Conservation (phyloP, 2,888 invertebrate species). For the Drosophila dives region DNA sequence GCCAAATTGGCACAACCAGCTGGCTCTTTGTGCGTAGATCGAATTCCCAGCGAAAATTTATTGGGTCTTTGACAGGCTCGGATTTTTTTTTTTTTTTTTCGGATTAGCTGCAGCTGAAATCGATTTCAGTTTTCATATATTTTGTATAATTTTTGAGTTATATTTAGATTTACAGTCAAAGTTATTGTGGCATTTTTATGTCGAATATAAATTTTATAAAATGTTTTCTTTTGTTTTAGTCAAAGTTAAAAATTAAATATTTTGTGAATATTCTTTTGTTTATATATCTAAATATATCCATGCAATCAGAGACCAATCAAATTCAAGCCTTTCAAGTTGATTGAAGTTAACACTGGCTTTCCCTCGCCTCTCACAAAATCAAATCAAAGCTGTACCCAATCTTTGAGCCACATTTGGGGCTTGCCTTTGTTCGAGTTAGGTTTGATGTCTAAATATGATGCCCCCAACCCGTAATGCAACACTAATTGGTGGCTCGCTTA, state of each 20-base stretch:
- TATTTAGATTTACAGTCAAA: background rate
- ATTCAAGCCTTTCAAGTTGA: background rate
- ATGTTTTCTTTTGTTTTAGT: too few relatives aligned
- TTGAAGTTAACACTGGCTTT: background rate
- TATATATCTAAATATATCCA: background rate
- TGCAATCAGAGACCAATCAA: background rate
- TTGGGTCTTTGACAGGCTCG: conserved; percentile 14
- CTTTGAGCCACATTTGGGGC: background rate
- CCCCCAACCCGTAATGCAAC: conserved; percentile 12
- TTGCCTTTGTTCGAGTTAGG: background rate
- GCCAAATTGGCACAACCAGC: conserved; percentile 42
- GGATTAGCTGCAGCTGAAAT: conserved; percentile 9
- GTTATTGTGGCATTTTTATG: background rate
- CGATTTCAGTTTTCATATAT: conserved; percentile 22
- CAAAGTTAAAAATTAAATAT: background rate
- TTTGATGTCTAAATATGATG: conserved; percentile 4
- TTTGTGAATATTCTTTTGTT: background rate
- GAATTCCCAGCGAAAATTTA: conserved; percentile 18
- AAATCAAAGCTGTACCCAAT: background rate
- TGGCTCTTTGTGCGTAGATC: conserved; percentile 5
- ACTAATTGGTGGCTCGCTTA: conserved; percentile 23
- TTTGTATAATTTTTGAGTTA: background rate
- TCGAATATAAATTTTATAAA: too few relatives aligned
- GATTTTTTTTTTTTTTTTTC: background rate
- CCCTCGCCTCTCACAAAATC: background rate